A percentile compares a stretch with the other conserved stretches of the same genome.
Conservation (phyloP, 2,888 invertebrate species). For the Hylaea fasciaria region DNA sequence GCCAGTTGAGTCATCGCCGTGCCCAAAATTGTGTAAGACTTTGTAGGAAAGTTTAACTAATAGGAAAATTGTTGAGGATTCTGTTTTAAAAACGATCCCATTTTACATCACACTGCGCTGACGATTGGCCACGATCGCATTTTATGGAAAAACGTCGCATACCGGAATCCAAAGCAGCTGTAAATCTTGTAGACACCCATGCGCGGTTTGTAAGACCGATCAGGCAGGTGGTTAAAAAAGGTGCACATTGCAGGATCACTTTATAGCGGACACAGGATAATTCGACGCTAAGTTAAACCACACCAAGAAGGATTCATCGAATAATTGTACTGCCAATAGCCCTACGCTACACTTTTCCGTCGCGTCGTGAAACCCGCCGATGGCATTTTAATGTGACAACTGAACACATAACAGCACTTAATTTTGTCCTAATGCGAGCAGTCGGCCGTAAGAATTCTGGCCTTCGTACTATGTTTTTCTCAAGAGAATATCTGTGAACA, state of each 20-base stretch:
- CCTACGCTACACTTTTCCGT: slow-evolving; percentile 64
- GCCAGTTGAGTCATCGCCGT: slow-evolving; percentile 52
- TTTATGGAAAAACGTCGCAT: too few relatives aligned
- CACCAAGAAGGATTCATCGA: slow-evolving; percentile 66
- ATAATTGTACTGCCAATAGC: slow-evolving; percentile 73
- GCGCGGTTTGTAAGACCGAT: slow-evolving; percentile 12
- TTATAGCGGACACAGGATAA: slow-evolving; percentile 49
- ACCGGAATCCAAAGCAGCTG: background rate
- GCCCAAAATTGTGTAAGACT: slow-evolving; percentile 6
- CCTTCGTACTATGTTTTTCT: slow-evolving; percentile 71
- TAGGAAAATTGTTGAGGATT: background rate
- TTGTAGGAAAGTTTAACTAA: background rate
- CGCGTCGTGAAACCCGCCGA: slow-evolving; percentile 70
- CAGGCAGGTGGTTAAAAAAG: slow-evolving; percentile 23
- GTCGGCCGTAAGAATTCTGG: slow-evolving; percentile 68
- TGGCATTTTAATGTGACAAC: slow-evolving; percentile 82
- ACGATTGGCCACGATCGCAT: too few relatives aligned
- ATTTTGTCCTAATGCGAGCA: slow-evolving; percentile 81
- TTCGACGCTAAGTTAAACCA: slow-evolving; percentile 60
- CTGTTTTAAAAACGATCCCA: too few relatives aligned
- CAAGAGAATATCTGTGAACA: slow-evolving; percentile 72
- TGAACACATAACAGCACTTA: slow-evolving; percentile 83
- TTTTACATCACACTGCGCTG: background rate
- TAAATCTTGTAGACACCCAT: slow-evolving; percentile 9
- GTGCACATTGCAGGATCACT: slow-evolving; percentile 37